Conservation (phyloP, 2,888 invertebrate genomes). For the Lordiphosa fenestrarum region DNA sequence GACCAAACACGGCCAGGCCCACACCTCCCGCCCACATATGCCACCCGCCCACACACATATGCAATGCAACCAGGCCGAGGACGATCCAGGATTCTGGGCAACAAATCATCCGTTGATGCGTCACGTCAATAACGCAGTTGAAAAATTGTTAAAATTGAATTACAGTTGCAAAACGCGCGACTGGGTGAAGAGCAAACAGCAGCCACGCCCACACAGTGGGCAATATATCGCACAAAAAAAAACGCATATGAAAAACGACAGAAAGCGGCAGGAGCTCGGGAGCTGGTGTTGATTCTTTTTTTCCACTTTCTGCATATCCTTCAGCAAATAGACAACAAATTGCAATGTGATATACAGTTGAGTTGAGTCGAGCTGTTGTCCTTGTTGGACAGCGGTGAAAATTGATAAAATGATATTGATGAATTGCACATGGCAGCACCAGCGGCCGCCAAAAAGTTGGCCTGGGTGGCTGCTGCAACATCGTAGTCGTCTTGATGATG, state of each 20-base stretch:
- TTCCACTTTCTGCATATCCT: conserved; percentile 65
- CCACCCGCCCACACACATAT: conserved; percentile 7
- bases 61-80: neutral
- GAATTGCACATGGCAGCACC: conserved; percentile 69
- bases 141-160: conserved; percentile 79
- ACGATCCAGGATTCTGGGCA: conserved; percentile 33
- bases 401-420: conserved; percentile 79
- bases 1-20: conserved; percentile 40
- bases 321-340: conserved; percentile 74
- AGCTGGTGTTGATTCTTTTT: conserved; percentile 15
- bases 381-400: conserved; percentile 73
- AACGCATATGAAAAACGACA: conserved; percentile 61
- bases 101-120: conserved; percentile 74
- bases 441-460: conserved; percentile 23
- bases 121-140: conserved; percentile 79
- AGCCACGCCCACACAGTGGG: conserved; percentile 32
- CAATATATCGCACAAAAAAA: conserved; percentile 9
- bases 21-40: conserved; percentile 14
- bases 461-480: conserved; percentile 35
- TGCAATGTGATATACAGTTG: conserved; percentile 71
- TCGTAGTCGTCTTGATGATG: conserved; percentile 60
- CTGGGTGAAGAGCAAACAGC: conserved; percentile 49
- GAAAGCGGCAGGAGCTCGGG: conserved; percentile 12
- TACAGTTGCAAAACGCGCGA: conserved; percentile 74
- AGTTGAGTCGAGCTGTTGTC: conserved; percentile 47